Evolutionary conservation across 2,888 invertebrate genomes (phyloP), one percentile per base, ranked within the genome.

Genomic region (Orchesella flavescens): DNA sequence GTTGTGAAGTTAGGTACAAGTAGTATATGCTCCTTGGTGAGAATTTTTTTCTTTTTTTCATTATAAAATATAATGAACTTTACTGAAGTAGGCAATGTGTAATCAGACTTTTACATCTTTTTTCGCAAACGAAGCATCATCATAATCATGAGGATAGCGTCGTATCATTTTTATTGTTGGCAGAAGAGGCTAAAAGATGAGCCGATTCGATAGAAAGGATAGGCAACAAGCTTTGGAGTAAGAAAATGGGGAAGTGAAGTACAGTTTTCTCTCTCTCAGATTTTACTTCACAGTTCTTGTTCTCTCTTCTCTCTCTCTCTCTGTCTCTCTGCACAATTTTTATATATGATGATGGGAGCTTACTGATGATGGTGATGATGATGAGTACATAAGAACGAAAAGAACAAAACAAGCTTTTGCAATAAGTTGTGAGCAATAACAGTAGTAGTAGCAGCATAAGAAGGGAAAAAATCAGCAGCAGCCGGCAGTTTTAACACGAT

Each of bases 401-500:
- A 24, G 46, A 73, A 73, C n/a, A 34, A 49, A 73, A 57, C 73
- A 43, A 59, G 72, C 43, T 73, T 73, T 59, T 59, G 17, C 19
- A 59, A 59, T 73, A 24, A 53, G 55, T n/a, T 24, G 21, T 43
- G 10, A 69, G 24, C 17, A 21, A 21, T 53, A 15, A n/a, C 55
- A 69, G 46, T 9, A 17, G 43, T 34, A 65, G 12, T 24, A 59
- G 19, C 3, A 63, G 24, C 13, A 63, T 21, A 21, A 63, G 21
- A 3, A 34, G 65, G 3, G 17, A 55, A 53, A 71, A 34, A 49
- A 55, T 53, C 24, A 19, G 17, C 12, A 34, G 65, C 53, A 24
- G 34, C 68, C 44, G 66, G 76, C 68, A 21, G 53, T 49, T 63
- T 7, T 23, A 46, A 23, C n/a, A 74, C 44, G 49, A 49, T 15